Evolutionary conservation across 2,888 invertebrate genomes (phyloP), one percentile per base, ranked within the genome.

Genomic region (Amaurobius ferox): DNA sequence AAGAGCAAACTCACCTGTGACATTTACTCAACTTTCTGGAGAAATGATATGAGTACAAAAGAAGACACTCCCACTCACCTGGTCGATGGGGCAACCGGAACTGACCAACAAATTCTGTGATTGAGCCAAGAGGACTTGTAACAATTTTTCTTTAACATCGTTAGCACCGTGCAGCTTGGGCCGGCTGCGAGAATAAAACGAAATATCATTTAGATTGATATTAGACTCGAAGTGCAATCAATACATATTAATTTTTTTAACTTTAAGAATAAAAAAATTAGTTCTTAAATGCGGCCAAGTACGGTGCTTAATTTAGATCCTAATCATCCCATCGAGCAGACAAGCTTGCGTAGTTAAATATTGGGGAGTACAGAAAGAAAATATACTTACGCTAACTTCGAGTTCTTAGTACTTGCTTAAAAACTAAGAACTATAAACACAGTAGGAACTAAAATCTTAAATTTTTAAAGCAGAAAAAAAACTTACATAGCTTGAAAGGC

Each of bases 71-170:
- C 80, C 77, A 91, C 94, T 93, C 92, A 98, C 98, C 95, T 98
- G 97, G 92, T 98, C 98, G 88, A 98, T 93, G 29, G 98, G 98
- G 91, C 98, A 98, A 89, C 98, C 98, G 86, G 96, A 95, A 73
- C 96, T 96, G 90, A 96, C 93, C 66, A 98, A 93, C 87, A 97
- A 93, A 1, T 95, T 95, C 90, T 97, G 96, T 87, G 97, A 97
- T 91, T 98, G 98, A 74, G 96, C 94, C 89, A 98, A 93, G 74
- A 98, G 93, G 64, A 98, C 94, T 91, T 96, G 95, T 86, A 98
- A 93, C 89, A 98, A 93, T 92, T 98, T 98, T 91, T 98, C 98
- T 92, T 97, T 97, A 90, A 98, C 96, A 91, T 97, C 97, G 55
- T 91, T 90, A 48, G 91, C 90, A 39, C 91, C 90, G 88, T 90